These are phyloP conservation scores for Takifugu flavidus DNA, from an alignment of 2,113 vertebrate species.

Conservation along the genomic window DNA sequence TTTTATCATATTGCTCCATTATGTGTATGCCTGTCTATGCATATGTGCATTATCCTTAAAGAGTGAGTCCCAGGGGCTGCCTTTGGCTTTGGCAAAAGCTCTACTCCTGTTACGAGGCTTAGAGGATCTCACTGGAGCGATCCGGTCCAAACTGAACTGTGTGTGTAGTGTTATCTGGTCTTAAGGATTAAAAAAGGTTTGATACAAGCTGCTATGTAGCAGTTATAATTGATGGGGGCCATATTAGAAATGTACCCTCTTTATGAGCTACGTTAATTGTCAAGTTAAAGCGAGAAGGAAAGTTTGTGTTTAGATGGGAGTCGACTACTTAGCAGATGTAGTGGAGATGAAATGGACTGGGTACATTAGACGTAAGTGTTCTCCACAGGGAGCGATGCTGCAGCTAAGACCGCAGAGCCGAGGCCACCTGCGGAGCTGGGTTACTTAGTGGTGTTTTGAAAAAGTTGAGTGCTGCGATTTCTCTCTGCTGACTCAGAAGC, in stretches of 20 bases:
- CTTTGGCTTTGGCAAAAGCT: conserved; percentile 11
- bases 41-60: conserved; percentile 24
- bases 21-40: conserved; percentile 3
- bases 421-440: conserved; percentile 4
- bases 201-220: neutral
- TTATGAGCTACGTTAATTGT: neutral
- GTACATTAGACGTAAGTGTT: conserved; percentile 18
- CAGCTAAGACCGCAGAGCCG: conserved; percentile 11
- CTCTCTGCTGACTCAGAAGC: neutral
- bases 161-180: neutral
- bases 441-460: conserved; percentile 15
- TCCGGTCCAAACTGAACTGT: neutral
- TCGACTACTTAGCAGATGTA: conserved; percentile 3
- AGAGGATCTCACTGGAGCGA: conserved; percentile 20
- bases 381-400: conserved; percentile 13
- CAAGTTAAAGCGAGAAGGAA: neutral
- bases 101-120: conserved; percentile 18
- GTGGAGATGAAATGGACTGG: conserved; percentile 9
- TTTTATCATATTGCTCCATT: neutral
- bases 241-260: neutral
- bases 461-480: neutral
- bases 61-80: conserved; percentile 18
- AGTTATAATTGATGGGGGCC: neutral
- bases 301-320: neutral
- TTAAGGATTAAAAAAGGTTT: neutral